Percentiles rank a stretch among this genome's conserved stretches.
These are phyloP conservation scores for Andrena dorsata DNA, from an alignment of 2,888 invertebrate genomes.

Conservation along the genomic window DNA sequence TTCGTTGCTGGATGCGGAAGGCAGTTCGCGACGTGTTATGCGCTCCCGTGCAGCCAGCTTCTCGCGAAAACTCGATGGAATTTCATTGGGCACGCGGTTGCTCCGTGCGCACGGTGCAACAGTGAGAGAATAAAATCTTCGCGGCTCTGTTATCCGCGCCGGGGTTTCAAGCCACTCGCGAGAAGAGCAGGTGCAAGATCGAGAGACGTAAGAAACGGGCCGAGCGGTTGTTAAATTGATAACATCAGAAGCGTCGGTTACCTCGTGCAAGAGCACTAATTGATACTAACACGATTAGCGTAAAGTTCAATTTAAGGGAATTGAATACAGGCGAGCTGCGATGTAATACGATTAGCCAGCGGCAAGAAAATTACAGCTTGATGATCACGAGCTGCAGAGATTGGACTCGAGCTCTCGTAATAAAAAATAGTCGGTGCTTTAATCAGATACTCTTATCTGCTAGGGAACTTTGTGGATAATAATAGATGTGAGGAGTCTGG, in stretches of 20 bases:
- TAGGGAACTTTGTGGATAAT: not conserved
- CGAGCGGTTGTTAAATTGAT: not conserved
- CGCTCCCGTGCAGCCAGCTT: not conserved
- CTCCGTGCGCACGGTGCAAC: not conserved
- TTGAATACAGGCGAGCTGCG: constrained; percentile 15
- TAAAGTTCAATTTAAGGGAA: constrained; percentile 37
- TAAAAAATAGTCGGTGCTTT: not conserved
- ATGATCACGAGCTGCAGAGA: constrained; percentile 10
- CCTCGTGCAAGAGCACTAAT: not conserved
- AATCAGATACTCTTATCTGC: not conserved
- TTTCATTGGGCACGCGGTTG: not conserved
- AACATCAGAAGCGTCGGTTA: not conserved
- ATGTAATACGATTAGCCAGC: constrained; percentile 27
- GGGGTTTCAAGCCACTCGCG: not conserved
- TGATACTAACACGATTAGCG: constrained; percentile 30
- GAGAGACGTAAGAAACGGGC: not conserved
- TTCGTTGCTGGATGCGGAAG: constrained; percentile 15
- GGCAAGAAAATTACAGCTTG: constrained; percentile 1
- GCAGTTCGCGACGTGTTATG: not conserved
- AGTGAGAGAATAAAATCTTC: not conserved
- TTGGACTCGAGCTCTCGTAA: constrained; percentile 3
- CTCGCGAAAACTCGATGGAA: not conserved
- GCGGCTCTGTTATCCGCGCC: too few species aligned
- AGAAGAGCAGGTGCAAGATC: not conserved
- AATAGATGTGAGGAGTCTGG: not conserved